phyloP scores from a whole-genome alignment of 2,797 vertebrate genomes.

The Lophius americanus region DNA sequence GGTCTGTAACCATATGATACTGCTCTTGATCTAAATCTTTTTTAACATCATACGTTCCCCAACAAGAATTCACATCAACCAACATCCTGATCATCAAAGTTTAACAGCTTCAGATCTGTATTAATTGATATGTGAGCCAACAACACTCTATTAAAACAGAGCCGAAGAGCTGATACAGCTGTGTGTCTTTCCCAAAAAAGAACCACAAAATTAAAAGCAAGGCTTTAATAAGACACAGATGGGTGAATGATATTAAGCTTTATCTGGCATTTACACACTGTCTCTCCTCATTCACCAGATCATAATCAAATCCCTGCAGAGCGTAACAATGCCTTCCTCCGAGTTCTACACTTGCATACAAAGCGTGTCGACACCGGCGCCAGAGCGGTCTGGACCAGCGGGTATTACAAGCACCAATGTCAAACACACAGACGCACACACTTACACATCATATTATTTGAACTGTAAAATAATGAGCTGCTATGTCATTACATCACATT shows the following conservation, averaged over 20 bases:
- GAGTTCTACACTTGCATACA: conserved; percentile 73
- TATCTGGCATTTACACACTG: conserved; percentile 51
- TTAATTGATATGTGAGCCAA: conserved; percentile 60
- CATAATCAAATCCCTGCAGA: conserved; percentile 68
- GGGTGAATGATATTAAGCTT: conserved; percentile 47
- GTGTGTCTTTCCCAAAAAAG: conserved; percentile 29
- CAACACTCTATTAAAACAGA: conserved; percentile 59
- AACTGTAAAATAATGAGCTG: conserved; percentile 40
- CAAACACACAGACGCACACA: conserved; percentile 20
- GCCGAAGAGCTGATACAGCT: conserved; percentile 48
- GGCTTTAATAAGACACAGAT: conserved; percentile 64
- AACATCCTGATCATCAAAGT: conserved; percentile 20
- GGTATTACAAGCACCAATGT: conserved; percentile 21
- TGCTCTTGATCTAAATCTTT: conserved; percentile 13
- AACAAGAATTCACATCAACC: conserved; percentile 23
- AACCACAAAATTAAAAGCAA: conserved; percentile 54
- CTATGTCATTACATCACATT: conserved; percentile 12
- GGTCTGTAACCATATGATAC: background rate
- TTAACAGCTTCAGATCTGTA: conserved; percentile 42
- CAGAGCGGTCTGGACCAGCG: conserved; percentile 27
- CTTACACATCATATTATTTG: conserved; percentile 9
- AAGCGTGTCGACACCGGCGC: conserved; percentile 65
- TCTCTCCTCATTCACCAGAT: conserved; percentile 68
- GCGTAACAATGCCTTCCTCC: conserved; percentile 64
- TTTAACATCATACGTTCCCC: background rate